Evolutionary conservation across 2,113 vertebrate genomes (phyloP).

Genomic region (Opisthocomus hoazin): DNA sequence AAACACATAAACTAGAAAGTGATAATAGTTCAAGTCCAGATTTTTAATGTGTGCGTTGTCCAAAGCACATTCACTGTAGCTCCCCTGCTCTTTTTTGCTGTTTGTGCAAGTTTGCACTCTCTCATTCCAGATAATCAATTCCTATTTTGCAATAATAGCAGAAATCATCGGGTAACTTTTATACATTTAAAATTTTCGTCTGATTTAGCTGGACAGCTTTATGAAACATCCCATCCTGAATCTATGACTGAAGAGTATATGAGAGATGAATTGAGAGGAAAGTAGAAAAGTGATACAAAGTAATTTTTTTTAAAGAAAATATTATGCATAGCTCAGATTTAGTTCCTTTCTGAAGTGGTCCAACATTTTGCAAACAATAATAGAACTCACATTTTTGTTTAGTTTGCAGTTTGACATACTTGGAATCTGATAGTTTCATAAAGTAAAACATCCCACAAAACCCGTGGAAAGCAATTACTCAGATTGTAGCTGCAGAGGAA

Average conservation of each 20-base stretch:
- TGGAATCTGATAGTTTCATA: background rate
- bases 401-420: background rate
- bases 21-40: background rate
- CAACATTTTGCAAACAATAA: background rate
- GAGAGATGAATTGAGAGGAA: background rate
- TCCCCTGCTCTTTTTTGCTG: background rate
- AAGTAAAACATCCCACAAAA: background rate
- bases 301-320: background rate
- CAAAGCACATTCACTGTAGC: background rate
- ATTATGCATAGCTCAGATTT: background rate
- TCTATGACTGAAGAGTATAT: background rate
- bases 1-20: background rate
- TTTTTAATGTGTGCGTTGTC: background rate
- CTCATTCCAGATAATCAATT: background rate
- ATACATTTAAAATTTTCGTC: background rate
- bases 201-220: background rate
- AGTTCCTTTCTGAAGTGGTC: background rate
- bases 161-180: background rate
- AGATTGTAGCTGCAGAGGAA: background rate
- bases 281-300: background rate
- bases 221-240: background rate
- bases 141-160: background rate
- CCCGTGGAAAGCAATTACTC: background rate
- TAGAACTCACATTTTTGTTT: background rate
- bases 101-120: background rate